Evolutionary conservation across 2,888 invertebrate genomes (phyloP).

Genomic region (Leptinotarsa haldemani): DNA sequence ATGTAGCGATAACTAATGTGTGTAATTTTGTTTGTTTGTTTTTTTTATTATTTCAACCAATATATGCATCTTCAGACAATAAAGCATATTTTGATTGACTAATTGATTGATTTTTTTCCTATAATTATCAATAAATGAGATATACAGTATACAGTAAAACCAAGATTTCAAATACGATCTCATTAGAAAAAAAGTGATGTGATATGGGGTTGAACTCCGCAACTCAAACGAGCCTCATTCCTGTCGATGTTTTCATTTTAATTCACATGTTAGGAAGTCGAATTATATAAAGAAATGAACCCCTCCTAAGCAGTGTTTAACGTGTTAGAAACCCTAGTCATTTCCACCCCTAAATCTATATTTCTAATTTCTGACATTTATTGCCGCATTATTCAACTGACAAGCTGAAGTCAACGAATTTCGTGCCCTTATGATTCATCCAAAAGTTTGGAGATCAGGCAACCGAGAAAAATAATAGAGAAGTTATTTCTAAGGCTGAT

Average conservation of each 20-base stretch:
- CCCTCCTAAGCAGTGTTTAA: constrained; percentile 49
- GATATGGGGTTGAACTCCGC: no score
- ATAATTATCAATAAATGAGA: no score
- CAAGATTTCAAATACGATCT: no score
- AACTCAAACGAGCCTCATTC: neutral
- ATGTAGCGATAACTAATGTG: no score
- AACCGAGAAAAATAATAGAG: neutral
- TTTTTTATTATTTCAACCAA: no score
- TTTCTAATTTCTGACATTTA: constrained; percentile 60
- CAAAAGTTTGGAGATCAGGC: neutral
- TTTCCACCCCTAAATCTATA: constrained; percentile 53
- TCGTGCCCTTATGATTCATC: constrained; percentile 34
- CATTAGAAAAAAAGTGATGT: no score
- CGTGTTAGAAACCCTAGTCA: constrained; percentile 49
- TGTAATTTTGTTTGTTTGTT: no score
- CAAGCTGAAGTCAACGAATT: constrained; percentile 38
- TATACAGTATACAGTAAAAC: no score
- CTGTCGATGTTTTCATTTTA: neutral
- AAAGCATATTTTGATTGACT: no score
- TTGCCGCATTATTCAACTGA: constrained; percentile 54
- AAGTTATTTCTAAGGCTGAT: neutral
- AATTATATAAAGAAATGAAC: constrained; percentile 27
- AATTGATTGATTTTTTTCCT: no score
- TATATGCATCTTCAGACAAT: no score
- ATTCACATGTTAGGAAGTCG: constrained; percentile 24